Base-by-base conservation (phyloP, 1,140 invertebrate genomes). In the Scylla paramamosain region DNA sequence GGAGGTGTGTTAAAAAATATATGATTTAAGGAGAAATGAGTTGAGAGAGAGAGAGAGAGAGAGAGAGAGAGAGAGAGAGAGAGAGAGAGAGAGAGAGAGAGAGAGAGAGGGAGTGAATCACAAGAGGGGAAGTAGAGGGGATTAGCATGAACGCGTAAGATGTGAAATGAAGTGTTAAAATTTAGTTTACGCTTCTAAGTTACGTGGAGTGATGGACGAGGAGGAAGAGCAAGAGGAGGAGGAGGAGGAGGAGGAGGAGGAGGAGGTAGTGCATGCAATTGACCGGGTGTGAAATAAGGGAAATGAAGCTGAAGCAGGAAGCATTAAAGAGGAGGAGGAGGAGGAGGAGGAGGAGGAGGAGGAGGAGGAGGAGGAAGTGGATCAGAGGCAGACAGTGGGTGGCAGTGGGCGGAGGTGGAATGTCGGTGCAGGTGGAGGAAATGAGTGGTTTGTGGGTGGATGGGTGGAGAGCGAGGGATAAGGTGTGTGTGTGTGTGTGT, bases 61-160 rank as follows among this genome's bases (percentile, higher is more conserved):
- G 67, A 77, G 67, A 77, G n/a, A 77, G 67, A 77, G 67, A 77
- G 67, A 77, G 67, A 77, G 67, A 77, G 67, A 77, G 67, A 77
- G 67, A 77, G 67, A 77, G 67, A 77, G 67, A 77, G 20, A n/a
- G 67, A 77, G 20, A 77, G 67, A 77, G 67, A 77, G 67, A 77
- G n/a, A 59, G 52, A 59, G 52, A 59, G 52, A 59, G 52, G 16
- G 10, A 59, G 46, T 6, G 20, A 67, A 16, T 6, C 7, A 25
- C 3, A 67, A 67, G 59, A 10, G 20, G 20, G 59, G 59, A 25
- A 25, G 20, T 4, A 20, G 48, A 67, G 59, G 20, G n/a, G 67
- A 77, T 77, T 77, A 77, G 67, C 67, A 77, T 77, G 67, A 77
- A n/a, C 67, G 6, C 25, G 12, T 77, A 77, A 77, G 67, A 77